Base-by-base conservation (phyloP, 2,888 invertebrate genomes). In the Acrobasis consociella region DNA sequence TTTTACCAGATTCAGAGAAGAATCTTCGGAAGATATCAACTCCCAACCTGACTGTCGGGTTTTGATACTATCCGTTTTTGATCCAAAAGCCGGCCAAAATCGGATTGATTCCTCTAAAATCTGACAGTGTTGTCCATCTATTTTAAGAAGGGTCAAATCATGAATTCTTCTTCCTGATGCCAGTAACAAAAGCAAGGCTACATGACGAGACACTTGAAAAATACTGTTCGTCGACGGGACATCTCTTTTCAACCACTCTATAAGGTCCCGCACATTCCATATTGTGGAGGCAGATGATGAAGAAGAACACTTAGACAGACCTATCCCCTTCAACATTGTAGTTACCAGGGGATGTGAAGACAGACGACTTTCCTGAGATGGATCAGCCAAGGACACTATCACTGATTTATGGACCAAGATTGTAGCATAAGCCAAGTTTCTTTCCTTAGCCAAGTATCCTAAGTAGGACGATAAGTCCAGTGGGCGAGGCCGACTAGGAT, bases 401-500 rank as follows among this genome's bases (percentile, higher is more conserved):
- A 69, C 68, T 0, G 69, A 71, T 16, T 69, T 69, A 31, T 69
- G 68, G 0, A 71, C 67, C n/a, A 67, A 39, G 53, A 71, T 68
- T 1, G 68, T 71, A 0, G 64, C n/a, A 11, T 42, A 22, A 0
- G 71, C 67, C 3, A 70, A 16, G 0, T 65, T 66, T 53, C 52
- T 66, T 7, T 63, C 22, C 5, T 64, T 22, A 0, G 46, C 49
- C 0, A 69, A 52, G 38, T 2, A 65, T 0, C 68, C 56, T 5
- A 68, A 16, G 31, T 67, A 71, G 2, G 65, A 38, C 38, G 38
- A 38, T 38, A 38, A 38, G 1, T 69, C 62, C 1, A 60, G 66
- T 0, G 69, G 69, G 3, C 62, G 62, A 60, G 70, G 69, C n/a
- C n/a, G 53, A 16, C 55, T 60, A 60, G 68, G 64, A 15, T 50